These are phyloP conservation scores for Porphyrio hochstetteri DNA, from an alignment of 2,113 vertebrate genomes.

Conservation along the genomic window DNA sequence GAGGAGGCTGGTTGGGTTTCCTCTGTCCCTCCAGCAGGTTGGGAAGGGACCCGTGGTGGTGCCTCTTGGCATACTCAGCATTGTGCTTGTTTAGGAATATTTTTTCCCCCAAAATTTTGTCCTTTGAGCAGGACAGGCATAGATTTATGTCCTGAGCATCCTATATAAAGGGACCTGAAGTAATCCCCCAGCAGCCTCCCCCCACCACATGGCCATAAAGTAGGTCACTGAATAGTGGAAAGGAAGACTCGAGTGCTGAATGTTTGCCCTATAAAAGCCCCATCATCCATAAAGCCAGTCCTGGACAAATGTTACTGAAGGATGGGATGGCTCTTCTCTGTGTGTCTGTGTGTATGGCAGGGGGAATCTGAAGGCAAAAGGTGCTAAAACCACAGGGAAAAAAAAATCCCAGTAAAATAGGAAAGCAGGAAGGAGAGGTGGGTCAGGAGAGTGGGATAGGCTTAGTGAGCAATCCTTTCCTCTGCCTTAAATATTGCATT, in stretches of 20 bases:
- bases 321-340: not conserved
- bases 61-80: not conserved
- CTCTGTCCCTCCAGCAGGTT: not conserved
- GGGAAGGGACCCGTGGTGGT: rapidly evolving
- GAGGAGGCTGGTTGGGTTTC: not conserved
- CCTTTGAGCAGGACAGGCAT: not conserved
- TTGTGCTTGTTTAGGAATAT: not conserved
- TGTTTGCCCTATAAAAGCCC: not conserved
- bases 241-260: not conserved
- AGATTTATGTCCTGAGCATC: not conserved
- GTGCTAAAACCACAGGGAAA: not conserved
- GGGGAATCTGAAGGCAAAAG: not conserved
- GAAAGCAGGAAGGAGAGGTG: not conserved
- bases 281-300: not conserved
- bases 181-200: not conserved
- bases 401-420: not conserved
- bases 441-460: not conserved
- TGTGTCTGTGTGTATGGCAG: rapidly evolving
- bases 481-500: not conserved
- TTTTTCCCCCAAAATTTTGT: not conserved
- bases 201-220: not conserved
- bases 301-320: not conserved
- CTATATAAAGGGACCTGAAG: conserved; percentile 12
- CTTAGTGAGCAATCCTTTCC: not conserved
- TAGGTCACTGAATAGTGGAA: not conserved